Base-by-base conservation (phyloP, 2,797 vertebrate species). In the Labroides dimidiatus region DNA sequence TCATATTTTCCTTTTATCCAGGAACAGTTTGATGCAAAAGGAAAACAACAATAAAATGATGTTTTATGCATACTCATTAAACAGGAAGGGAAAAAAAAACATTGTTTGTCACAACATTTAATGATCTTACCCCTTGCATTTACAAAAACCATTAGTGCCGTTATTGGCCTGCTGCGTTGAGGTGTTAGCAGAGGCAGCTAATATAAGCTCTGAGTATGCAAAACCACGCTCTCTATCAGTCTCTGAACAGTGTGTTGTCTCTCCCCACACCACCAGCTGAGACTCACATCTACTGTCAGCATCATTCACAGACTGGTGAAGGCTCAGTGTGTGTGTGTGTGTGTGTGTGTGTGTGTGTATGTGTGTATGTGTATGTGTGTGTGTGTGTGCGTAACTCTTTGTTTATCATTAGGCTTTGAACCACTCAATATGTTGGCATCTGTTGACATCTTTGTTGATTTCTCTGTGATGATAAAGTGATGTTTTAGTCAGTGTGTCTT, bases 141-240 rank as follows among this genome's bases (percentile, higher is more conserved):
- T 83, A 84, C 83, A 91, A 87, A 90, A 88, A 88, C 84, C 89
- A 88, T 92, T 91, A 91, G 78, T 33, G 52, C 64, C 64, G 65
- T 88, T 84, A 65, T 87, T 87, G 59, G 51, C 84, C 82, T 36
- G 87, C 90, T 84, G 80, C 42, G 85, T 60, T n/a, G 80, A 75
- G 78, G 75, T 81, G 84, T 66, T 78, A 75, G 79, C 37, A 33
- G 66, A 60, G 66, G 41, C 2, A 9, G 65, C 81, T 84, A 72
- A 91, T 84, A 90, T 89, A 62, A 79, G 70, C 78, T 4, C 63
- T 53, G 79, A 70, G 84, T 88, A 90, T 84, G 86, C 85, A 78
- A 80, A 85, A 72, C 55, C 88, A 84, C 82, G 87, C 82, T 72
- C 85, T 77, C 81, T 51, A 76, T 93, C 87, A 84, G 84, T 69